Evolutionary conservation across 2,888 invertebrate species (phyloP).

Genomic region (Zelleria hepariella): DNA sequence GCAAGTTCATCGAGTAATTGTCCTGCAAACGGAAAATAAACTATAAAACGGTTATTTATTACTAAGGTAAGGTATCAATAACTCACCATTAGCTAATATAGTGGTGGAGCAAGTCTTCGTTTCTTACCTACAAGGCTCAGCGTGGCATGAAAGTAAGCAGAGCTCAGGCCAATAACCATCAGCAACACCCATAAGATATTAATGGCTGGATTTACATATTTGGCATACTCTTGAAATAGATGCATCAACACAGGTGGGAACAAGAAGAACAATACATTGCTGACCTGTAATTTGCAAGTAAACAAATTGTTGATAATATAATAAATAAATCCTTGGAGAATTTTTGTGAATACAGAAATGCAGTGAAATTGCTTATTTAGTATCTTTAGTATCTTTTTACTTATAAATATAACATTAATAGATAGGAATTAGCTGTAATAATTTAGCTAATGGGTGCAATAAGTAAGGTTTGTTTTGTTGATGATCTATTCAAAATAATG

Average conservation of each 20-base stretch:
- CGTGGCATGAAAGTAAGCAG: slow-evolving; percentile 90
- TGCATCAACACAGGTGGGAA: slow-evolving; percentile 84
- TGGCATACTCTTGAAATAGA: slow-evolving; percentile 82
- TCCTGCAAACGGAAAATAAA: slow-evolving; percentile 50
- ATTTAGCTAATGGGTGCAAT: too few species aligned
- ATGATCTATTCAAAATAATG: too few species aligned
- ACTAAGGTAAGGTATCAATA: too few species aligned
- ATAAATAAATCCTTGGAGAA: neutral
- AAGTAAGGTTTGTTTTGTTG: too few species aligned
- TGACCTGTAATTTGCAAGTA: slow-evolving; percentile 72
- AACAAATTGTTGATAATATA: neutral
- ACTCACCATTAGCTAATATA: neutral
- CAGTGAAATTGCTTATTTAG: neutral
- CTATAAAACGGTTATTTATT: neutral
- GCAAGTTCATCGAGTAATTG: slow-evolving; percentile 86
- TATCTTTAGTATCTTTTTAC: neutral
- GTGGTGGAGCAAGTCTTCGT: neutral
- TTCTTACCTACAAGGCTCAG: slow-evolving; percentile 79
- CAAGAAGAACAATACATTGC: slow-evolving; percentile 83
- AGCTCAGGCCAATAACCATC: slow-evolving; percentile 83
- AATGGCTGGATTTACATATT: slow-evolving; percentile 81
- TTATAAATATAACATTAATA: too few species aligned
- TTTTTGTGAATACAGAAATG: neutral
- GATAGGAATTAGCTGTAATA: too few species aligned
- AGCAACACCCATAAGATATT: slow-evolving; percentile 86